Evolutionary conservation across 35 echinoderm and acorn worm genomes (phyloP).

Genomic region (Nesometra sesokonis): DNA sequence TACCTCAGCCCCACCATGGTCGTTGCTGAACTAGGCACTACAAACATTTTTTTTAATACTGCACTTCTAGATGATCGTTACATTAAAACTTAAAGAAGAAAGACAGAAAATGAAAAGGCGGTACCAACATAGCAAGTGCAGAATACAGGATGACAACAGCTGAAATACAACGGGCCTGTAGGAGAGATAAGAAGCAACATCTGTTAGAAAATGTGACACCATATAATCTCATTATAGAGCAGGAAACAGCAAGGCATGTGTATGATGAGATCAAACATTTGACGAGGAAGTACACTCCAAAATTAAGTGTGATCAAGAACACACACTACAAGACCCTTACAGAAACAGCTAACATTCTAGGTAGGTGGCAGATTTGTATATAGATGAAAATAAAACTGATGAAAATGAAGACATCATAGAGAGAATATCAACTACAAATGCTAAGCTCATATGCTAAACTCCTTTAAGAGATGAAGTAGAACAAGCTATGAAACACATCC

Average conservation of each 20-base stretch:
- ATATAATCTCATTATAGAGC: too few species aligned
- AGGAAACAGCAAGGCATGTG: not conserved
- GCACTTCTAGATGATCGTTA: too few species aligned
- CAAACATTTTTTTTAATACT: too few species aligned
- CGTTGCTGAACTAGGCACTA: too few species aligned
- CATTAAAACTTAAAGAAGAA: not conserved
- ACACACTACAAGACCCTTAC: not conserved
- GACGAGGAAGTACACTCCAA: not conserved
- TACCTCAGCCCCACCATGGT: too few species aligned
- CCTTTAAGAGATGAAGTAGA: too few species aligned
- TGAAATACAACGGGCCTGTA: not conserved
- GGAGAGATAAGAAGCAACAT: not conserved
- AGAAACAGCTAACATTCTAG: conserved; percentile 2
- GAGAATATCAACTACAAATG: too few species aligned
- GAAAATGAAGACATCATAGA: too few species aligned
- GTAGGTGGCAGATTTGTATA: not conserved
- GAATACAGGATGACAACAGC: not conserved
- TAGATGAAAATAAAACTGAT: too few species aligned
- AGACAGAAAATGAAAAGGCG: not conserved
- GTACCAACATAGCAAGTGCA: not conserved
- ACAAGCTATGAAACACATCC: too few species aligned
- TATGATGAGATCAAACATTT: not conserved
- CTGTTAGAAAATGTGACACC: not conserved
- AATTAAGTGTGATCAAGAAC: not conserved
- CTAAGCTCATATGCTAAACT: too few species aligned